These are phyloP conservation scores for Drosophila mercatorum DNA, from an alignment of 2,888 invertebrate species.

Conservation along the genomic window DNA sequence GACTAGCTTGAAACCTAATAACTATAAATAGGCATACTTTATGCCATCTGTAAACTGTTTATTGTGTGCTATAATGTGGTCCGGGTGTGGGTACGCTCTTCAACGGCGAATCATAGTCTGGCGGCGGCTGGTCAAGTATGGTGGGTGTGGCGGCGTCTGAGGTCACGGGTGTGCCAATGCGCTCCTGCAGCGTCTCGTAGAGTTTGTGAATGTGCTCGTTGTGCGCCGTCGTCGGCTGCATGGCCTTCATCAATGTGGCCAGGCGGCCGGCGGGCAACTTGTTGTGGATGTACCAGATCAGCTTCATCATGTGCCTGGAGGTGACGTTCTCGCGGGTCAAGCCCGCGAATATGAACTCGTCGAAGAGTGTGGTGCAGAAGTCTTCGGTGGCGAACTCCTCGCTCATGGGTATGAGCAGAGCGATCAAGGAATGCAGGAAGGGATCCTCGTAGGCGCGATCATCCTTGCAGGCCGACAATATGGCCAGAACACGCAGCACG, in stretches of 20 bases:
- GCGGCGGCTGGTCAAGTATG: slow-evolving; percentile 87
- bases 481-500: slow-evolving; percentile 93
- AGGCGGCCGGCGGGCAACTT: slow-evolving; percentile 90
- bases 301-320: slow-evolving; percentile 92
- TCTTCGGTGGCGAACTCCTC: slow-evolving; percentile 97
- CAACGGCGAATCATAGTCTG: slow-evolving; percentile 92
- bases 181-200: slow-evolving; percentile 91
- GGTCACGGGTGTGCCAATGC: slow-evolving; percentile 88
- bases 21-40: not conserved
- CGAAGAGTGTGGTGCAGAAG: slow-evolving; percentile 97
- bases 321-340: slow-evolving; percentile 95
- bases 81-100: slow-evolving; percentile 95
- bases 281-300: slow-evolving; percentile 93
- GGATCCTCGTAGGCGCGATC: slow-evolving; percentile 98
- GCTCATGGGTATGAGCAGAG: slow-evolving; percentile 92
- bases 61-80: slow-evolving; percentile 86
- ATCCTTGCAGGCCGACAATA: slow-evolving; percentile 95
- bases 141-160: slow-evolving; percentile 87
- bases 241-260: slow-evolving; percentile 85
- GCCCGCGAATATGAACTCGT: slow-evolving; percentile 97
- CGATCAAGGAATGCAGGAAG: slow-evolving; percentile 93
- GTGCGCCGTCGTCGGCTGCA: slow-evolving; percentile 88
- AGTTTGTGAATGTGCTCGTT: slow-evolving; percentile 93
- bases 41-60: slow-evolving; percentile 6
- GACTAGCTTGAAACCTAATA: slow-evolving; percentile 19